These are phyloP conservation scores for Eubucco bourcierii DNA, from an alignment of 2,113 vertebrate species.

Conservation along the genomic window DNA sequence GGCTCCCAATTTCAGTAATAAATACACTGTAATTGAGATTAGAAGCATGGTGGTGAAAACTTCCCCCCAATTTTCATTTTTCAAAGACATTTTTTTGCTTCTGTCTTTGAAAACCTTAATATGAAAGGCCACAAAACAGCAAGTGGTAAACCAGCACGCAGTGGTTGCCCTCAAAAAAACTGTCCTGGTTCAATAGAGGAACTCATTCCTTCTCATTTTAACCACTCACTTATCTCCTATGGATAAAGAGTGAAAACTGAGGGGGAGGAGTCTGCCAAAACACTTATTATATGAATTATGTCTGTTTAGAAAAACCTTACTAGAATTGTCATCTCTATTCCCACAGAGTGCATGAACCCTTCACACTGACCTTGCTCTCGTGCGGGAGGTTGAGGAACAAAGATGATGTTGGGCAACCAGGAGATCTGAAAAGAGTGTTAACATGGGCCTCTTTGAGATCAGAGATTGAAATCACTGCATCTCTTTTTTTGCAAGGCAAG, in stretches of 20 bases:
- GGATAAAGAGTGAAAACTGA: neutral
- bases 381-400: neutral
- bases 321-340: neutral
- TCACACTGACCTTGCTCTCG: neutral
- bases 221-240: neutral
- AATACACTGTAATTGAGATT: neutral
- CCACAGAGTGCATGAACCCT: neutral
- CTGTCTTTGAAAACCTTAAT: neutral
- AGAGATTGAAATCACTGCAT: neutral
- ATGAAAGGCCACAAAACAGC: neutral
- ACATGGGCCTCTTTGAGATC: accelerated
- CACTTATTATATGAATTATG: neutral
- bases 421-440: neutral
- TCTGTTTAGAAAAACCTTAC: neutral
- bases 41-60: neutral
- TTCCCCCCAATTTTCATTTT: neutral
- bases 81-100: neutral
- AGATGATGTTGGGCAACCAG: neutral
- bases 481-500: too few species aligned
- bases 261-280: neutral
- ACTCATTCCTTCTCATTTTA: neutral
- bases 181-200: neutral
- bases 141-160: neutral
- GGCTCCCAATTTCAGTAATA: neutral
- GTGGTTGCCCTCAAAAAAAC: neutral